Percentiles rank a stretch among this genome's conserved stretches.
Evolutionary conservation across 2,888 invertebrate genomes (phyloP).

Genomic region (Nasonia oneida): DNA sequence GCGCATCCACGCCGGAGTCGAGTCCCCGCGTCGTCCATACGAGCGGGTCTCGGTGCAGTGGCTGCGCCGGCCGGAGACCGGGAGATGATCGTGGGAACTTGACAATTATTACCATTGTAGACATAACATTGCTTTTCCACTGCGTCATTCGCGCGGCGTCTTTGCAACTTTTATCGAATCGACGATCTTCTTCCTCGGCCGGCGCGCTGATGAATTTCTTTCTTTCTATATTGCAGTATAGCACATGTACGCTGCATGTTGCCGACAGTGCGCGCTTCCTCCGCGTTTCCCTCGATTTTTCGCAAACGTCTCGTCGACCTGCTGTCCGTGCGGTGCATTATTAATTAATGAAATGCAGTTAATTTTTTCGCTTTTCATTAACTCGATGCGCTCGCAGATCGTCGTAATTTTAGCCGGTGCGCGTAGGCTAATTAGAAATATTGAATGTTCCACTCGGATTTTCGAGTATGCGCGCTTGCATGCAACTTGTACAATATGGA

Average conservation of each 20-base stretch:
- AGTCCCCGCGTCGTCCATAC: not conserved
- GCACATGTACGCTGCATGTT: too few species aligned
- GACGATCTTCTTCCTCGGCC: constrained; percentile 37
- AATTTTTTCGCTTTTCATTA: too few species aligned
- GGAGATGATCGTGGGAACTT: constrained; percentile 74
- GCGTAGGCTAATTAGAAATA: too few species aligned
- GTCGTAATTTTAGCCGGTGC: too few species aligned
- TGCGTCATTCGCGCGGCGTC: constrained; percentile 69
- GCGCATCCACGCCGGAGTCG: not conserved
- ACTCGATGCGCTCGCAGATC: too few species aligned
- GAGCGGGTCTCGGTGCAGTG: not conserved
- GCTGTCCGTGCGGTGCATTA: too few species aligned
- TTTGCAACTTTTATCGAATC: constrained; percentile 60
- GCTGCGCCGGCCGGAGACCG: not conserved
- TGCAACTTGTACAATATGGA: too few species aligned
- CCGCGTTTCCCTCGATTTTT: not conserved
- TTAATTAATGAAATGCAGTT: too few species aligned
- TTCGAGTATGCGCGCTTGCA: too few species aligned
- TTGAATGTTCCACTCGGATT: too few species aligned
- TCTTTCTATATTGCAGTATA: not conserved
- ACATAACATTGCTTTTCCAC: constrained; percentile 74
- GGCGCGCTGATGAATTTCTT: not conserved
- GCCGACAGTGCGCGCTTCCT: not conserved
- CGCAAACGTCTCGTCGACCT: not conserved
- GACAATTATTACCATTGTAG: constrained; percentile 76